Evolutionary conservation across 2,113 vertebrate genomes (phyloP), one percentile per base, ranked within the genome.

Genomic region (Spea multiplicata): DNA sequence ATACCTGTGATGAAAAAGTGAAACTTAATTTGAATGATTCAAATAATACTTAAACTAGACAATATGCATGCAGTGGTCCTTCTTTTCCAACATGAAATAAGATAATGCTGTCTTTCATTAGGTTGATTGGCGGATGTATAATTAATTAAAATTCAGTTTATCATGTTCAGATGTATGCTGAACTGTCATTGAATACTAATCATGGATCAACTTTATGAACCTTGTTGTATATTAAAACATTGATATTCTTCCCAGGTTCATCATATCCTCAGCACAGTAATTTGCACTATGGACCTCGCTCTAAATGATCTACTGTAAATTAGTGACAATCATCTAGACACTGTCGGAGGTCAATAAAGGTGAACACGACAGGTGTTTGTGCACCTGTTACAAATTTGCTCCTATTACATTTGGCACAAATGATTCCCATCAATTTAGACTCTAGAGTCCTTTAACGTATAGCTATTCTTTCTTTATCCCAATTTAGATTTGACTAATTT

Each of bases 391-490:
- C 16, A n/a, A 12, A 2, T 48, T 8, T 62, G 30, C 16, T 62
- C 8, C 8, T 48, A 52, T 13, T 30, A 30, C 59, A 74, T 44
- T 64, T 73, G 72, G 61, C 45, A 74, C 12, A 74, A 74, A 10
- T 16, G 49, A 74, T 74, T 64, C 61, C 5, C n/a, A 49, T 52
- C 50, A 6, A 52, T 52, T 52, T 52, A 59, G 55, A 13, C 14
- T 53, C 6, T 13, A 59, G 4, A 13, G 12, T 59, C 14, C 12
- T 13, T 52, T 59, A 59, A 59, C 14, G 1, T 52, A 2, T 52
- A 10, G 50, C 50, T 10, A 7, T 52, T 59, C 3, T 59, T 13
- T 59, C 10, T 59, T 59, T 59, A 13, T 59, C 8, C 30, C 30
- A 30, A 30, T 30, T 30, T 30, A 30, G 30, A 30, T 30, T 30